phyloP scores from a whole-genome alignment of 2,888 invertebrate species.

The Polymixis flavicincta region DNA sequence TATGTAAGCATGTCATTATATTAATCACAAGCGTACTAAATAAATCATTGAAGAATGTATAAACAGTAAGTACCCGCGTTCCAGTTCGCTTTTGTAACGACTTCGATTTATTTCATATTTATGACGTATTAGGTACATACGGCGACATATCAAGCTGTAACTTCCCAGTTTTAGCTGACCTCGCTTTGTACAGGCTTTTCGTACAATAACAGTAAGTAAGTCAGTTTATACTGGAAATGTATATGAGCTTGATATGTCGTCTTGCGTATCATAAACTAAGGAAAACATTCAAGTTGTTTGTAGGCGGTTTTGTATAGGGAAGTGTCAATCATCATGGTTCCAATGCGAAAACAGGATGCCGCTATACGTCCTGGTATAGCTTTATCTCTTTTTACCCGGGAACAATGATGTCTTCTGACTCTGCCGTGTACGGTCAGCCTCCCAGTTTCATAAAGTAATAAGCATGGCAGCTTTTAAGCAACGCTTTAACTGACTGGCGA shows the following conservation, averaged over 20 bases:
- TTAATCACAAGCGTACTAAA: slow-evolving; percentile 47
- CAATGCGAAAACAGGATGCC: not conserved
- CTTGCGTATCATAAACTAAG: not conserved
- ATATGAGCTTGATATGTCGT: too few relatives aligned
- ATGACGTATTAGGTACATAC: not conserved
- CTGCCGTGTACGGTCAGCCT: not conserved
- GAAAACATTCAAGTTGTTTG: not conserved
- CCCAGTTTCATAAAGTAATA: not conserved
- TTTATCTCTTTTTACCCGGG: not conserved
- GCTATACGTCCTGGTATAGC: not conserved
- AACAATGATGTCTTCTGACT: not conserved
- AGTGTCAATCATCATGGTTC: not conserved
- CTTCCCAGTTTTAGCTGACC: too few relatives aligned
- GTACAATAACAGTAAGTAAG: too few relatives aligned
- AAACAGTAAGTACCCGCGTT: not conserved
- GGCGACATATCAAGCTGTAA: too few relatives aligned
- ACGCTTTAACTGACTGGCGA: not conserved
- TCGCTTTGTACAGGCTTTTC: too few relatives aligned
- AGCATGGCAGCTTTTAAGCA: slow-evolving; percentile 1
- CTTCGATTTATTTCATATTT: not conserved
- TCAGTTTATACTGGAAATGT: too few relatives aligned
- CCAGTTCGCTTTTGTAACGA: not conserved
- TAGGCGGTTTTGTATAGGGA: not conserved
- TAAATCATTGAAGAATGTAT: slow-evolving; percentile 3
- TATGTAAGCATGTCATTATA: slow-evolving; percentile 49